These are phyloP conservation scores for Panorpa germanica DNA, from an alignment of 2,888 invertebrate genomes.

Conservation along the genomic window DNA sequence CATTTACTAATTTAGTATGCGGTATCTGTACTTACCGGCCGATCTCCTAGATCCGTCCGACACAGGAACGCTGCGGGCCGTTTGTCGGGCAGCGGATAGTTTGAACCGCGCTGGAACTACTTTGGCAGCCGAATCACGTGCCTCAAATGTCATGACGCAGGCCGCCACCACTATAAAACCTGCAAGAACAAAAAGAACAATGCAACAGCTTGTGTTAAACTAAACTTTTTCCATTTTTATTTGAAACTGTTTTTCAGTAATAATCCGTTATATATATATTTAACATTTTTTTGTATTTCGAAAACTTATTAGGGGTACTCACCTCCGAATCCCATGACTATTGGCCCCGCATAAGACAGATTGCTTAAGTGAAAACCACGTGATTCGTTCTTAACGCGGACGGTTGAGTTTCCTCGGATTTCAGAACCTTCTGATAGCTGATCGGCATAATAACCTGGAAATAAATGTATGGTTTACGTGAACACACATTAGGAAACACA, in stretches of 20 bases:
- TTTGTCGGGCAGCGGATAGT: too few relatives aligned
- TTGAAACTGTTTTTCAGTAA: constrained; percentile 6
- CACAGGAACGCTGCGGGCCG: too few relatives aligned
- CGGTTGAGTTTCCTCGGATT: constrained; percentile 56
- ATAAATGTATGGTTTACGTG: constrained; percentile 5
- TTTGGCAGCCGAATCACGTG: constrained; percentile 82
- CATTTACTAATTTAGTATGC: too few relatives aligned
- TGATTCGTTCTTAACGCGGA: constrained; percentile 63
- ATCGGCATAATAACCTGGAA: constrained; percentile 65
- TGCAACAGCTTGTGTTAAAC: not conserved
- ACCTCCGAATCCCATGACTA: constrained; percentile 95
- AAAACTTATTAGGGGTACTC: constrained; percentile 4
- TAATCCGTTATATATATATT: constrained; percentile 1
- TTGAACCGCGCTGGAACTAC: constrained; percentile 65
- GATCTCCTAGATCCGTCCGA: too few relatives aligned
- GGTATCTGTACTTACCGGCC: too few relatives aligned
- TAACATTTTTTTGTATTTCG: too few relatives aligned
- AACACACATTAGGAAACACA: constrained; percentile 1
- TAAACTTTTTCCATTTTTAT: not conserved
- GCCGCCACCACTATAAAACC: constrained; percentile 93
- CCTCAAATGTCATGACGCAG: constrained; percentile 97
- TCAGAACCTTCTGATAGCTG: constrained; percentile 61
- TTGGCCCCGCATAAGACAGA: constrained; percentile 89
- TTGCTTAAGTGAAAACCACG: constrained; percentile 74
- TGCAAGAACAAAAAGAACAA: constrained; percentile 18